Conservation (phyloP, 2,888 invertebrate species). For the Campoletis raptor region DNA sequence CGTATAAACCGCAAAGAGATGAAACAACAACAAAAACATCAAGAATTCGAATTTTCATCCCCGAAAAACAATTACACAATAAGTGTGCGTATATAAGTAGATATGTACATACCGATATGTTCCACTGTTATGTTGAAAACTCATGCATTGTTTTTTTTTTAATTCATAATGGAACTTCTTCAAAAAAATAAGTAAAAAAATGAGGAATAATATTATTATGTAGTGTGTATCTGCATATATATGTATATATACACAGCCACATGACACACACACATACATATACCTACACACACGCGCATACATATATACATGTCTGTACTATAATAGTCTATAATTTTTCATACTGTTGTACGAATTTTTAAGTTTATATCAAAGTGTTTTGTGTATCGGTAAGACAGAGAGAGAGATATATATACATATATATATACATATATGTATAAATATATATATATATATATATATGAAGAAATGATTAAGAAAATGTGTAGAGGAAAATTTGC, state of each 20-base stretch:
- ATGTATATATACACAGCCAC: slow-evolving; percentile 71
- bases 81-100: slow-evolving; percentile 44
- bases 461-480: slow-evolving; percentile 10
- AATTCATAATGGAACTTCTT: slow-evolving; percentile 37
- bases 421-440: slow-evolving; percentile 8
- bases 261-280: slow-evolving; percentile 71
- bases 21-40: neutral
- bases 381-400: slow-evolving; percentile 88
- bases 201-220: slow-evolving; percentile 49
- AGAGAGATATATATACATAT: slow-evolving; percentile 4
- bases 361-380: slow-evolving; percentile 95
- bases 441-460: slow-evolving; percentile 20
- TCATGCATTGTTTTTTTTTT: slow-evolving; percentile 10
- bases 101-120: slow-evolving; percentile 59
- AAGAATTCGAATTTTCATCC: neutral
- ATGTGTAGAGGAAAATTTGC: slow-evolving; percentile 32
- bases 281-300: slow-evolving; percentile 74
- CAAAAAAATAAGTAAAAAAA: slow-evolving; percentile 59
- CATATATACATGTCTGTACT: slow-evolving; percentile 83
- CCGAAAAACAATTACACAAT: neutral
- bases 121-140: slow-evolving; percentile 29
- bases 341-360: slow-evolving; percentile 94
- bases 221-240: slow-evolving; percentile 66
- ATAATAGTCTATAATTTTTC: slow-evolving; percentile 94
- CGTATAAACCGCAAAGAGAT: neutral